Conservation (phyloP, 2,888 invertebrate genomes). For the Himalopsyche kuldschensis region DNA sequence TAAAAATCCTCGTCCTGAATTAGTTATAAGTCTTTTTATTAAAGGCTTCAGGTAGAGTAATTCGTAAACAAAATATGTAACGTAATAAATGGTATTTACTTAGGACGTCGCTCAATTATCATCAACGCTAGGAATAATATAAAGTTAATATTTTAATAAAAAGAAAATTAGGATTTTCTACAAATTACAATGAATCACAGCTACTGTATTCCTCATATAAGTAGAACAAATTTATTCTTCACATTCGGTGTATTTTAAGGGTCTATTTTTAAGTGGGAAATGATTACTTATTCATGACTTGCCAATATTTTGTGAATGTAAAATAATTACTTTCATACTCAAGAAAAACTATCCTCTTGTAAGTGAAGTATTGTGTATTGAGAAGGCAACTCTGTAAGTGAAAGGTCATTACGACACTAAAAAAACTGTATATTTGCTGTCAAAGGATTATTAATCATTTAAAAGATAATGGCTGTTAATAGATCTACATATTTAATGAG, state of each 20-base stretch:
- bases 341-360: not conserved
- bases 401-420: not conserved
- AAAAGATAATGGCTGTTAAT: not conserved
- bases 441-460: not conserved
- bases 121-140: too few species aligned
- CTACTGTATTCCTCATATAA: too few species aligned
- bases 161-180: too few species aligned
- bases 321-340: not conserved
- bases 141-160: too few species aligned
- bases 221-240: not conserved
- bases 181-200: too few species aligned
- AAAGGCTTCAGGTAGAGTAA: too few species aligned
- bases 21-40: too few species aligned
- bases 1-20: too few species aligned
- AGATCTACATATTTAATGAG: not conserved
- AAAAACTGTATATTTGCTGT: not conserved
- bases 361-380: not conserved
- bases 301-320: not conserved
- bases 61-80: too few species aligned
- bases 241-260: not conserved
- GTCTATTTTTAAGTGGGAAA: not conserved
- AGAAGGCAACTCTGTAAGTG: not conserved
- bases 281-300: not conserved
- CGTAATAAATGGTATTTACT: too few species aligned
- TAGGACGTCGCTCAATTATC: too few species aligned